Percentiles rank a stretch among this genome's conserved stretches.
phyloP scores from a whole-genome alignment of 2,888 invertebrate genomes.

The Machimus rusticus region DNA sequence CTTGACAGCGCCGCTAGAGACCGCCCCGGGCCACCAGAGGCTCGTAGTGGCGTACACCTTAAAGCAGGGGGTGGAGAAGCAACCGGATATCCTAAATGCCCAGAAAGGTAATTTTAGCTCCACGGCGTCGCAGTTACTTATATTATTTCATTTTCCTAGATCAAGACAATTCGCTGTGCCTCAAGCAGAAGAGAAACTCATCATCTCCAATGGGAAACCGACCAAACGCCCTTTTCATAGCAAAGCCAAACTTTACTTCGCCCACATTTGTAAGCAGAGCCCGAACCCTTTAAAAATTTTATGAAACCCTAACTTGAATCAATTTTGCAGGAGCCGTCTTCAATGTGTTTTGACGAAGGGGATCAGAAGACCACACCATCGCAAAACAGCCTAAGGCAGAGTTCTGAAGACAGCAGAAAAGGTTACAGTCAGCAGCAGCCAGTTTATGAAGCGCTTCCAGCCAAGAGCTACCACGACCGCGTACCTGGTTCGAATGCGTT shows the following conservation, averaged over 20 bases:
- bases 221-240: slow-evolving; percentile 58
- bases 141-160: slow-evolving; percentile 40
- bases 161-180: slow-evolving; percentile 44
- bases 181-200: slow-evolving; percentile 45
- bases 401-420: slow-evolving; percentile 56
- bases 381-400: slow-evolving; percentile 60
- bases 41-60: slow-evolving; percentile 87
- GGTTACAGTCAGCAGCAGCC: slow-evolving; percentile 56
- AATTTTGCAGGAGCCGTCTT: slow-evolving; percentile 46
- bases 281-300: neutral
- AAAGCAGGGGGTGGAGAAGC: slow-evolving; percentile 76
- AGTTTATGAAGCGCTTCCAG: slow-evolving; percentile 59
- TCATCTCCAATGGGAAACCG: slow-evolving; percentile 60
- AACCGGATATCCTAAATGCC: slow-evolving; percentile 83
- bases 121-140: neutral
- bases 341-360: slow-evolving; percentile 44
- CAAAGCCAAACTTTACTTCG: slow-evolving; percentile 52
- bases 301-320: neutral
- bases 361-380: slow-evolving; percentile 56
- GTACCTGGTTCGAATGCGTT: neutral
- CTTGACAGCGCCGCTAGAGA: slow-evolving; percentile 70
- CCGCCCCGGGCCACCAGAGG: slow-evolving; percentile 82
- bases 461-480: slow-evolving; percentile 19
- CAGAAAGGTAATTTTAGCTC: slow-evolving; percentile 68
- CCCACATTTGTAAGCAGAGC: slow-evolving; percentile 59